Base-by-base conservation (phyloP, 2,113 vertebrate genomes). In the Archilochus colubris region DNA sequence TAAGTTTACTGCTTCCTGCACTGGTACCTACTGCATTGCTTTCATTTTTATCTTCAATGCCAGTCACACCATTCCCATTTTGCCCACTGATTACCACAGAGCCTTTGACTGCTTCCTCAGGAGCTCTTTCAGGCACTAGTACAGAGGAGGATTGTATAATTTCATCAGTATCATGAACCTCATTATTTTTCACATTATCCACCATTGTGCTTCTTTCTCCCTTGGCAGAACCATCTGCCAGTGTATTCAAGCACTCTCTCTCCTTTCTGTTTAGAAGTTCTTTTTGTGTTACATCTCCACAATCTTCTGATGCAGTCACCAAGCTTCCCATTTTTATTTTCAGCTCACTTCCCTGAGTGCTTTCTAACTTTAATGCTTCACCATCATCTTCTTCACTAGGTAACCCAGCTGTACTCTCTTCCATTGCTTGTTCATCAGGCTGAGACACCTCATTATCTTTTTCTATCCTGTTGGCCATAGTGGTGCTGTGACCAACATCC, bases 1-100 rank as follows among this genome's bases (percentile, higher is more conserved):
- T 53, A 16, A 46, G 23, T 58, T 86, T 74, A 25, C 31, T 57
- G 15, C 66, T 80, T 63, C 79, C 86, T 23, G 88, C 95, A 82
- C 96, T 98, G 36, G 97, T 98, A 80, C 91, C 97, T 12, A 98
- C 97, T 51, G 97, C 84, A 73, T 27, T 97, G 81, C 22, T 95
- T 73, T 93, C 97, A 25, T 61, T 94, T 93, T 92, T 97, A 79
- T 95, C 88, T 93, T 96, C 93, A 19, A 19, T 14, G n/a, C 8
- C 69, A 50, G 27, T 3, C 14, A 89, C 31, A 30, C 25, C 53
- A 28, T 12, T 40, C 25, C 66, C 57, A n/a, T 76, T 80, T 48
- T 86, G 89, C 36, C 46, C 87, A 80, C 17, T 51, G 6, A 64
- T 62, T 53, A 3, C 3, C 84, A 73, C 27, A 91, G 51, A 83